phyloP scores from a whole-genome alignment of 2,888 invertebrate species.

The Amorpha juglandis region DNA sequence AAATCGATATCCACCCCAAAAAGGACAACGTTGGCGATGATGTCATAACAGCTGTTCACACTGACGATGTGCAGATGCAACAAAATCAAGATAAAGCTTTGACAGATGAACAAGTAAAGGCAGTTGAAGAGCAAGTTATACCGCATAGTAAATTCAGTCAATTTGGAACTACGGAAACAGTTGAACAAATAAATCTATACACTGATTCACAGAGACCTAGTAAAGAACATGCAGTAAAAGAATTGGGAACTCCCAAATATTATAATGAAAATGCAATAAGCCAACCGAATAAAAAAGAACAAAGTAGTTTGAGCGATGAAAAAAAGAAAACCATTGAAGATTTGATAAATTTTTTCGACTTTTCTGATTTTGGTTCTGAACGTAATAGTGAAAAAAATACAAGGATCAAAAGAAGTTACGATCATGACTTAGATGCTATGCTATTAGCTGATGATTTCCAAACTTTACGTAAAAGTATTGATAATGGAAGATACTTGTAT shows the following conservation, averaged over 20 bases:
- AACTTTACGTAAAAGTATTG: slow-evolving; percentile 58
- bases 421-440: slow-evolving; percentile 57
- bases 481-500: slow-evolving; percentile 61
- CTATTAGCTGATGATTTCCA: slow-evolving; percentile 56
- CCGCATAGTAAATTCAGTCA: slow-evolving; percentile 47
- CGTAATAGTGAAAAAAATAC: slow-evolving; percentile 37
- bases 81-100: slow-evolving; percentile 55
- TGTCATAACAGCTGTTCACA: slow-evolving; percentile 60
- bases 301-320: slow-evolving; percentile 53
- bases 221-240: slow-evolving; percentile 44
- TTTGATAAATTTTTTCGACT: slow-evolving; percentile 69
- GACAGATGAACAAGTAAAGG: slow-evolving; percentile 62
- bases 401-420: slow-evolving; percentile 63
- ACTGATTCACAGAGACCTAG: slow-evolving; percentile 35
- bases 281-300: slow-evolving; percentile 33
- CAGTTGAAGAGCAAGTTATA: slow-evolving; percentile 74
- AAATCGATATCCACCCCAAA: slow-evolving; percentile 42
- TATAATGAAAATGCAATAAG: slow-evolving; percentile 41
- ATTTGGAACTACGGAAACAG: slow-evolving; percentile 29
- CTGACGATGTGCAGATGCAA: slow-evolving; percentile 56
- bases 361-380: slow-evolving; percentile 55
- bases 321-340: slow-evolving; percentile 76
- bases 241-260: slow-evolving; percentile 40
- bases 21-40: slow-evolving; percentile 62
- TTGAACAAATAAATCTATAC: slow-evolving; percentile 31